Conservation (phyloP, 2,888 invertebrate species). For the Atrina japonica region DNA sequence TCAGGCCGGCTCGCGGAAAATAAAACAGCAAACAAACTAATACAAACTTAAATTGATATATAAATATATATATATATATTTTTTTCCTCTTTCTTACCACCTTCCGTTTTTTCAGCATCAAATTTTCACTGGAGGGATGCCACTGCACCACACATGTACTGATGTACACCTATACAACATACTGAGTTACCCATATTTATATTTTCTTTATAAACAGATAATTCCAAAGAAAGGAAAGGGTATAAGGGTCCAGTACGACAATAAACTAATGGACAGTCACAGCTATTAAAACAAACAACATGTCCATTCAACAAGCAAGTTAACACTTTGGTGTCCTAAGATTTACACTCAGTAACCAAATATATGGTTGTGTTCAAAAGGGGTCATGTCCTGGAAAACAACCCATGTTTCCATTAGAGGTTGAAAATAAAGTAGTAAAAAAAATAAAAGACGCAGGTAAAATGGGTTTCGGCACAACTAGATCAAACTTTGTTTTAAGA, state of each 20-base stretch:
- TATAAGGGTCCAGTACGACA: background rate
- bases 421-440: no score
- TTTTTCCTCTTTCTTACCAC: no score
- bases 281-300: background rate
- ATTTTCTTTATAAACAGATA: no score
- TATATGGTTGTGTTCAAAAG: background rate
- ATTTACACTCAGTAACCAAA: background rate
- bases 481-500: slow-evolving; percentile 33
- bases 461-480: slow-evolving; percentile 47
- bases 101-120: no score
- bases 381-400: background rate
- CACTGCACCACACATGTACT: no score
- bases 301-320: background rate
- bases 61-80: no score
- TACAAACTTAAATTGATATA: no score
- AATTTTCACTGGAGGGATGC: no score
- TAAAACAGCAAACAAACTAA: no score
- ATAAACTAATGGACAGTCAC: background rate
- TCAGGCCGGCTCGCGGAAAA: no score
- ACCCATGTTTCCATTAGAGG: background rate
- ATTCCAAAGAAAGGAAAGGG: slow-evolving; percentile 23
- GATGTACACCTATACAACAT: no score
- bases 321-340: background rate
- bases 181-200: no score
- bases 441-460: slow-evolving; percentile 24